Conservation (phyloP, 2,797 vertebrate genomes). For the Anguilla marmorata region DNA sequence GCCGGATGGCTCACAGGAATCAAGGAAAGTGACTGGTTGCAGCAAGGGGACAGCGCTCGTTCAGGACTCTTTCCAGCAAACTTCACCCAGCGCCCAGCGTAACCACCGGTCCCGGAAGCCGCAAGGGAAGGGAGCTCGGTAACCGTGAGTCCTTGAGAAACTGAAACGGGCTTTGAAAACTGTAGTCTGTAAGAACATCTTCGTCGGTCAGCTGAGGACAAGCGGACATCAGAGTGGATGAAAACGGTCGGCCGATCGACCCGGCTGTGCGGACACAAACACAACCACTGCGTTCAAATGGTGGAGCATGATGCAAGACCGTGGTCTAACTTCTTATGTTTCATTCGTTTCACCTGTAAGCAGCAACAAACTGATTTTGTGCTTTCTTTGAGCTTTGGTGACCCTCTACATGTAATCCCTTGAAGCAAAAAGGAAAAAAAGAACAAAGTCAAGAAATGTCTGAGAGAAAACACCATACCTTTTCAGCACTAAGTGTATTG, state of each 20-base stretch:
- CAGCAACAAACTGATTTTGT: conserved; percentile 71
- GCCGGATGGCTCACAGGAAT: conserved; percentile 95
- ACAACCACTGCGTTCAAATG: conserved; percentile 50
- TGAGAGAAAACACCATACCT: conserved; percentile 65
- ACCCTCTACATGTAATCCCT: conserved; percentile 60
- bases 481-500: conserved; percentile 77
- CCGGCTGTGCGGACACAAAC: conserved; percentile 36
- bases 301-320: conserved; percentile 68
- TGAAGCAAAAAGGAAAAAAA: conserved; percentile 58
- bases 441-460: conserved; percentile 53
- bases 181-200: conserved; percentile 12
- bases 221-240: not conserved
- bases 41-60: conserved; percentile 71
- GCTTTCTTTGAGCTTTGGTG: conserved; percentile 66
- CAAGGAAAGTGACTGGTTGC: conserved; percentile 86
- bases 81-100: conserved; percentile 83
- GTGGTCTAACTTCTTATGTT: conserved; percentile 66
- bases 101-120: conserved; percentile 46
- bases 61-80: conserved; percentile 97
- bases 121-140: conserved; percentile 54
- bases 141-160: conserved; percentile 49
- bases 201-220: conserved; percentile 42
- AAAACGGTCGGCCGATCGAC: conserved; percentile 15
- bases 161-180: conserved; percentile 48
- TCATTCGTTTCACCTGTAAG: conserved; percentile 67